phyloP scores from a whole-genome alignment of 2,888 invertebrate species.

The Agrotis exclamationis region DNA sequence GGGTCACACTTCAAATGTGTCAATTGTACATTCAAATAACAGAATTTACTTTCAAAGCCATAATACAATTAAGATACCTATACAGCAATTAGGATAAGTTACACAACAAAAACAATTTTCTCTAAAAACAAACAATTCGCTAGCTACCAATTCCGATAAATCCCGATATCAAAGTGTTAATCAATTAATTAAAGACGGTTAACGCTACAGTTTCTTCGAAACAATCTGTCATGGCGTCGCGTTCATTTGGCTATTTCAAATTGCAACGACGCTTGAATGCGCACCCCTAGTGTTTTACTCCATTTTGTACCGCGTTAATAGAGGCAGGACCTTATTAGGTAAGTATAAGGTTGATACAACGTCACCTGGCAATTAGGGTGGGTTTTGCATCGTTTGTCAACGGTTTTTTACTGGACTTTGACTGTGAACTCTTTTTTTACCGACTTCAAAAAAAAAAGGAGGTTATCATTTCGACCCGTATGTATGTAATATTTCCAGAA shows the following conservation, averaged over 20 bases:
- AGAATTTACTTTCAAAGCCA: too few relatives aligned
- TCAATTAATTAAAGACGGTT: slow-evolving; percentile 35
- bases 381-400: slow-evolving; percentile 8
- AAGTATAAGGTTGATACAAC: not conserved
- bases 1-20: too few relatives aligned
- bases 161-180: slow-evolving; percentile 29
- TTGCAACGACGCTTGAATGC: slow-evolving; percentile 24
- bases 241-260: slow-evolving; percentile 24
- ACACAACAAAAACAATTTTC: slow-evolving; percentile 7
- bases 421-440: too few relatives aligned
- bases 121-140: slow-evolving; percentile 1
- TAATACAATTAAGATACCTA: too few relatives aligned
- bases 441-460: too few relatives aligned
- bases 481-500: too few relatives aligned
- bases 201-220: slow-evolving; percentile 26
- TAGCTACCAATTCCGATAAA: slow-evolving; percentile 23
- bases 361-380: not conserved
- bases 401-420: slow-evolving; percentile 12
- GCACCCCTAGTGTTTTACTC: slow-evolving; percentile 27
- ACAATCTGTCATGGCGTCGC: slow-evolving; percentile 20
- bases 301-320: not conserved
- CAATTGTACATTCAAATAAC: too few relatives aligned
- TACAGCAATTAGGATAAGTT: not conserved
- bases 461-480: too few relatives aligned
- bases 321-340: not conserved